phyloP scores from a whole-genome alignment of 2,888 invertebrate genomes.

The Electrophaes corylata region DNA sequence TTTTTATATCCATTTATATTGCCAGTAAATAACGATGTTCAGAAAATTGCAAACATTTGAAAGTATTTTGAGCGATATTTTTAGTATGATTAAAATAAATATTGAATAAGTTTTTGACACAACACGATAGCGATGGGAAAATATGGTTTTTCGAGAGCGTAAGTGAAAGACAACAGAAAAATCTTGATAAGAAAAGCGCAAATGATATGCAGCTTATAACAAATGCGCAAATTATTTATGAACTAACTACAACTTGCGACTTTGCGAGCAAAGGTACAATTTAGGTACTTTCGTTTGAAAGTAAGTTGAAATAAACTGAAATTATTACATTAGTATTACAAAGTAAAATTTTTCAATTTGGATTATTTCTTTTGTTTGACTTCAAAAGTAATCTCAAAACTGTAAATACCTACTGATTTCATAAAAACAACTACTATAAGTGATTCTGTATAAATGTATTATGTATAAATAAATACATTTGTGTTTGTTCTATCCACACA shows the following conservation, averaged over 20 bases:
- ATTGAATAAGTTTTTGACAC: neutral
- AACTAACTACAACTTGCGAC: neutral
- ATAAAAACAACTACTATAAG: neutral
- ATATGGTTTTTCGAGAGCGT: neutral
- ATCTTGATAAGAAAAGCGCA: neutral
- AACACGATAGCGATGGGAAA: neutral
- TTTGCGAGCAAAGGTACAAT: neutral
- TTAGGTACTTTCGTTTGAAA: neutral
- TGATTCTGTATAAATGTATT: conserved; percentile 4
- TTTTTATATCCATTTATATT: neutral
- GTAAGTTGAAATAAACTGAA: neutral
- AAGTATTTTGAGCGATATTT: neutral
- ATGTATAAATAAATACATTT: conserved; percentile 18
- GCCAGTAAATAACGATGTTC: neutral
- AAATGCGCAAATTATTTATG: neutral
- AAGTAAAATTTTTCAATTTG: neutral
- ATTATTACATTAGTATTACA: neutral
- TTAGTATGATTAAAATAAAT: neutral
- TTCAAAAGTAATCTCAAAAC: conserved; percentile 2
- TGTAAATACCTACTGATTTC: conserved; percentile 4
- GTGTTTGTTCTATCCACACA: conserved; percentile 9
- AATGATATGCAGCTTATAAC: neutral
- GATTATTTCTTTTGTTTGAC: neutral
- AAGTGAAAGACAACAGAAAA: neutral
- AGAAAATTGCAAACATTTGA: neutral